These are phyloP conservation scores for Sceloporus undulatus DNA, from an alignment of 2,113 vertebrate species.

Conservation along the genomic window DNA sequence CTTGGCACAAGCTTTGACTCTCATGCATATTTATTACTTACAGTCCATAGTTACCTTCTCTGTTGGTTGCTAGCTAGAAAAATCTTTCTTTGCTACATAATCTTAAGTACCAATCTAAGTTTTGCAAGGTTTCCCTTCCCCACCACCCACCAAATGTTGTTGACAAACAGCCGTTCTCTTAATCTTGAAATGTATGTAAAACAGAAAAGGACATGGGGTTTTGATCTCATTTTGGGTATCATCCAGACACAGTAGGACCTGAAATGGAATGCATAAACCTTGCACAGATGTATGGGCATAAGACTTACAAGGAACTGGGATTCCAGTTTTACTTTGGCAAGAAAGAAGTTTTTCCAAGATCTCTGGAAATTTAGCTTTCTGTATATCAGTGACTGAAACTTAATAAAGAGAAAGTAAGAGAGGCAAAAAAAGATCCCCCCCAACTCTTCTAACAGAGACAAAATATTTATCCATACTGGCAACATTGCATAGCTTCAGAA, in stretches of 20 bases:
- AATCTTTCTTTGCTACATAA: not conserved
- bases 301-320: not conserved
- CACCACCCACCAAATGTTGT: not conserved
- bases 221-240: not conserved
- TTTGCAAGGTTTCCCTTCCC: not conserved
- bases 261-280: constrained; percentile 3
- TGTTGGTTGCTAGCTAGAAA: not conserved
- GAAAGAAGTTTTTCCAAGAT: not conserved
- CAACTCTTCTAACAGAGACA: not conserved
- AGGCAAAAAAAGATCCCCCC: not conserved
- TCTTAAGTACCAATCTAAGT: not conserved
- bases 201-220: not conserved
- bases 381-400: constrained; percentile 11
- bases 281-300: not conserved
- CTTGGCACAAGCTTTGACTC: not conserved
- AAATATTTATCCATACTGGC: not conserved
- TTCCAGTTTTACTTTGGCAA: constrained; percentile 16
- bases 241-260: not conserved
- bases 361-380: constrained; percentile 3
- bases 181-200: not conserved
- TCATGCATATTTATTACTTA: not conserved
- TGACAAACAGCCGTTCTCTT: not conserved
- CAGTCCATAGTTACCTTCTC: not conserved
- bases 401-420: constrained; percentile 4
- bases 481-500: not conserved